Base-by-base conservation (phyloP, 1,140 invertebrate genomes). In the Anadara kagoshimensis region DNA sequence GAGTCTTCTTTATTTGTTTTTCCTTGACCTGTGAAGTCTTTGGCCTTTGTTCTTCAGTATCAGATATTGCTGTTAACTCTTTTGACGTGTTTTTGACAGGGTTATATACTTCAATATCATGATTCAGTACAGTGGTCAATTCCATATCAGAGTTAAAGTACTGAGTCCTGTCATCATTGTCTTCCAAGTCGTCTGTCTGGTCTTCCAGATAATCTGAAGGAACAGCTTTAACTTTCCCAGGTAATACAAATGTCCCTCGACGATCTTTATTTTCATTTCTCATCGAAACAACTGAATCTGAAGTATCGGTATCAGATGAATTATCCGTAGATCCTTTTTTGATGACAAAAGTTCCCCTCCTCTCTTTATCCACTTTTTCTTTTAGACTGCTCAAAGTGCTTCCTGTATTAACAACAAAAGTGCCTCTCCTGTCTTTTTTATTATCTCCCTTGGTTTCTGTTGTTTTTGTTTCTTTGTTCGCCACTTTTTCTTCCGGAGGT, bases 101-200 rank as follows among this genome's bases (percentile, higher is more conserved):
- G 16, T 66, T 67, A 16, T 24, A 12, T 41, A 49, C 5, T 29
- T 57, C 16, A 11, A 18, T 43, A 18, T 16, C 45, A 61, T 54
- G 53, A 57, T 75, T 69, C 11, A 78, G 62, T 5, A 81, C 67
- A 53, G 67, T 75, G 2, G 79, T 81, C 26, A 81, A 72, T 20
- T 81, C 79, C 79, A 81, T 81, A 20, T 81, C 79, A 12, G 69
- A 51, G 51, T 79, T 75, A 41, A 81, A 79, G 45, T 72, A 79
- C 20, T 69, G 47, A 1, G 78, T 80, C n/a, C 67, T 43, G 12
- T 76, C 75, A 16, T 67, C 47, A 43, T 66, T 51, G 2, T 61
- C 66, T 53, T n/a, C 12, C 26, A 10, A 43, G 24, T 43, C 41
- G 10, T 14, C 14, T 20, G 51, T 22, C 41, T 24, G 45, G 53